A percentile compares a stretch with the other conserved stretches of the same genome.
Conservation (phyloP, 2,888 invertebrate genomes). For the Torymus aiolomorphi region DNA sequence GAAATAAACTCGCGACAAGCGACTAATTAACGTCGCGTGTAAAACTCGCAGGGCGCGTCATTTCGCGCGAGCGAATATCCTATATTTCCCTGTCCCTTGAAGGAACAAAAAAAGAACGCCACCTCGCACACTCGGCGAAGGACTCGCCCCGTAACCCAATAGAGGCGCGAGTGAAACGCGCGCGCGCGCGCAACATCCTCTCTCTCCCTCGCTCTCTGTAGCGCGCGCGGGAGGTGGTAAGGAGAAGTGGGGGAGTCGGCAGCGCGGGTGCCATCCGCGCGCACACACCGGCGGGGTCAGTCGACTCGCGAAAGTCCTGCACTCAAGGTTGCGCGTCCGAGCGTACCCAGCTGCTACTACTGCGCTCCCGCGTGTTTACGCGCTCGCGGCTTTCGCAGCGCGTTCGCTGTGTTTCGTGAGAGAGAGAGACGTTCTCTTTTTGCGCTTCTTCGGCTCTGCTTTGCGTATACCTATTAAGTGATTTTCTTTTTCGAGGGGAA, state of each 20-base stretch:
- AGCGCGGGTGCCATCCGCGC: conserved; percentile 36
- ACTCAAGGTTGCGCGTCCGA: conserved; percentile 58
- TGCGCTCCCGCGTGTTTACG: too few species aligned
- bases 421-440: too few species aligned
- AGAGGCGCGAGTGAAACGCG: conserved; percentile 8
- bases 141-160: conserved; percentile 23
- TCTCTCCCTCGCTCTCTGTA: too few species aligned
- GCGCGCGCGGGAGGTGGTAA: neutral
- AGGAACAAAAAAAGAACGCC: neutral
- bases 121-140: neutral
- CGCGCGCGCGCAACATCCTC: conserved; percentile 14
- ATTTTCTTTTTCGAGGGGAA: too few species aligned
- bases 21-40: conserved; percentile 38
- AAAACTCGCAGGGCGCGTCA: conserved; percentile 19
- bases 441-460: too few species aligned
- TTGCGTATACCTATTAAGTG: too few species aligned
- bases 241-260: conserved; percentile 2
- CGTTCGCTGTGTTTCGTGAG: too few species aligned
- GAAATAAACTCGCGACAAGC: neutral
- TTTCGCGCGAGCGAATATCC: neutral
- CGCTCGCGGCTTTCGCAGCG: too few species aligned
- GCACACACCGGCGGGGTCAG: conserved; percentile 61
- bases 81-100: too few species aligned
- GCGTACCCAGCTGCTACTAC: too few species aligned
- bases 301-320: conserved; percentile 67